Evolutionary conservation across 2,888 invertebrate genomes (phyloP), one percentile per base, ranked within the genome.

Genomic region (Eledone cirrhosa): DNA sequence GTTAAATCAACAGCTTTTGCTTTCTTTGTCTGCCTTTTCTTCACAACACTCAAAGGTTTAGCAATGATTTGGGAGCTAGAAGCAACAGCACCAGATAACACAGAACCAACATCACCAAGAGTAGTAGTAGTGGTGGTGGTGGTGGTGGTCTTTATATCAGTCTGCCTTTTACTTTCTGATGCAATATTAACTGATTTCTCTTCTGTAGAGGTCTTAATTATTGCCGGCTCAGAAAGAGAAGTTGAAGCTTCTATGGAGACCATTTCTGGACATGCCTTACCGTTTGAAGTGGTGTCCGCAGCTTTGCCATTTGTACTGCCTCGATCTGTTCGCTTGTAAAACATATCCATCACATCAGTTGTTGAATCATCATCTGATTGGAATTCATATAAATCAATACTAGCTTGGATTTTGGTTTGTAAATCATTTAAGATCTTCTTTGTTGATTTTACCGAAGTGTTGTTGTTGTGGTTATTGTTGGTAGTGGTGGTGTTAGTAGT

Each of bases 301-400:
- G n/a, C 48, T 33, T 27, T 76, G 24, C 47, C 29, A 11, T 76
- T 76, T 11, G 16, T 76, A 76, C 48, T 48, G 19, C 48, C 48
- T 16, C 76, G 76, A 19, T 76, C 76, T 47, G 76, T 24, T 27
- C 76, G 27, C 27, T 76, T 76, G 22, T 48, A 76, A 48, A 76
- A 76, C 48, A 48, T 47, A 24, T 76, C 76, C 76, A 76, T 5
- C 19, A 79, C 77, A 78, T 88, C 86, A 33, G 84, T 84, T 47
- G 82, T 85, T 14, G 86, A 86, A 59, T 88, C 88, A 41, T 87
- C 87, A 79, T 88, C 88, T 31, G 86, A 86, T 80, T 86, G 85
- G 79, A 88, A 88, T 80, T 88, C 88, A 67, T 88, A 88, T 81
- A 88, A 81, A 79, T 86, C 86, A 11, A 81, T 81, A 82, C 76